These are phyloP conservation scores for Apodemia mormo DNA, from an alignment of 2,888 invertebrate species.

Conservation along the genomic window DNA sequence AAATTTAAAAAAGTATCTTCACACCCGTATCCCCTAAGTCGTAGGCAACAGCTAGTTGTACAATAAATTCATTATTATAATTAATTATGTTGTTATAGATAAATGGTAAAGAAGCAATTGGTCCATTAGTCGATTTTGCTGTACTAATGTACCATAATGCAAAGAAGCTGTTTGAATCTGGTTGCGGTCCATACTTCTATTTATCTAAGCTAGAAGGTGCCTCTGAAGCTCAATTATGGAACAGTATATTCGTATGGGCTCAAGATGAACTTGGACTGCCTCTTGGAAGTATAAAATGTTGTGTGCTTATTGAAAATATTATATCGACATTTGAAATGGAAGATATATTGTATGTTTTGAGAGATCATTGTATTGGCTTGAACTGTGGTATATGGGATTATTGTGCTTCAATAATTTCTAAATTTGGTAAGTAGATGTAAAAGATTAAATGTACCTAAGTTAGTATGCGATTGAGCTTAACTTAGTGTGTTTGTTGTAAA, in stretches of 20 bases:
- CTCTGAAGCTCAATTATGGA: slow-evolving; percentile 85
- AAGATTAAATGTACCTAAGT: too few relatives aligned
- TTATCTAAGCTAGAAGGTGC: slow-evolving; percentile 86
- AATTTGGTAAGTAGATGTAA: slow-evolving; percentile 75
- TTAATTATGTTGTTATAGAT: slow-evolving; percentile 57
- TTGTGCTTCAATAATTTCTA: slow-evolving; percentile 84
- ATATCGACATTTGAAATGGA: slow-evolving; percentile 86
- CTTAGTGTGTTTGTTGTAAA: too few relatives aligned
- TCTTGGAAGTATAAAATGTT: slow-evolving; percentile 85
- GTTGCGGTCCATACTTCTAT: slow-evolving; percentile 86
- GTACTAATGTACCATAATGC: slow-evolving; percentile 85
- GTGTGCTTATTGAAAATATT: slow-evolving; percentile 87
- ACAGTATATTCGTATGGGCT: slow-evolving; percentile 85
- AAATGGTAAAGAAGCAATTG: slow-evolving; percentile 82
- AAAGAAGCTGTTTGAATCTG: slow-evolving; percentile 70
- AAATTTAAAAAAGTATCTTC: too few relatives aligned
- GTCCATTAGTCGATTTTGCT: slow-evolving; percentile 86
- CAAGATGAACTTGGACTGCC: slow-evolving; percentile 80
- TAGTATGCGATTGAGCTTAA: too few relatives aligned
- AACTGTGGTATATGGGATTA: slow-evolving; percentile 91
- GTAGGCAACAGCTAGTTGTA: too few relatives aligned
- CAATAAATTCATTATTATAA: too few relatives aligned
- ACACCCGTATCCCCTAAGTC: too few relatives aligned
- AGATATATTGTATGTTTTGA: slow-evolving; percentile 84
- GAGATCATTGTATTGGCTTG: slow-evolving; percentile 85